Evolutionary conservation across 2,888 invertebrate species (phyloP).

Genomic region (Abscondita cerata): DNA sequence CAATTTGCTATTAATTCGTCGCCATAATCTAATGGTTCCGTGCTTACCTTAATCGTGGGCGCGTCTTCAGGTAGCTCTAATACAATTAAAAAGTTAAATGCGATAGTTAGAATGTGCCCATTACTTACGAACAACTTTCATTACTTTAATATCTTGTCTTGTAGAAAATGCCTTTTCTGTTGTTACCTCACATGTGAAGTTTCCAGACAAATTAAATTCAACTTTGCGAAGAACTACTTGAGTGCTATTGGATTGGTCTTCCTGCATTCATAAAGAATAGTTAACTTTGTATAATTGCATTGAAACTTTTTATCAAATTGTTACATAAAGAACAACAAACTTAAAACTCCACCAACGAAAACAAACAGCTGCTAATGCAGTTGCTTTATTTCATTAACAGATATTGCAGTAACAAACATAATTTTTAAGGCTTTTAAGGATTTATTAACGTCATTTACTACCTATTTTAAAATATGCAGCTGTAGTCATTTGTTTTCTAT

Average conservation of each 20-base stretch:
- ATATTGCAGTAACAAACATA: not conserved
- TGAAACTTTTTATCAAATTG: not conserved
- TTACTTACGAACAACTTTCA: slow-evolving; percentile 78
- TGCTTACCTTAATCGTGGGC: slow-evolving; percentile 74
- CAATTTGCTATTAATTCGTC: slow-evolving; percentile 80
- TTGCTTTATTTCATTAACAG: not conserved
- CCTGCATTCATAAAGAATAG: slow-evolving; percentile 58
- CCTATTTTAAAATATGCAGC: slow-evolving; percentile 6
- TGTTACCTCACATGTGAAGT: slow-evolving; percentile 82
- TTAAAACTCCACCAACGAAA: not conserved
- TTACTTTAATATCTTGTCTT: slow-evolving; percentile 67
- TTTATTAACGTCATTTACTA: not conserved
- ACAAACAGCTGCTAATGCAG: slow-evolving; percentile 3
- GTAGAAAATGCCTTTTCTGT: slow-evolving; percentile 74
- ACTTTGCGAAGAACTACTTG: slow-evolving; percentile 75
- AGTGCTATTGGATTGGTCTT: slow-evolving; percentile 73
- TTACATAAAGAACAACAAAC: not conserved
- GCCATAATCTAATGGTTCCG: slow-evolving; percentile 76
- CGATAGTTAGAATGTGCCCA: not conserved
- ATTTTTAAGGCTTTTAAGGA: not conserved
- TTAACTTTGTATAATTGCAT: not conserved
- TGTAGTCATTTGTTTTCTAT: slow-evolving; percentile 4
- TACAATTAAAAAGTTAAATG: slow-evolving; percentile 3
- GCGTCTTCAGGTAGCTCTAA: slow-evolving; percentile 74
- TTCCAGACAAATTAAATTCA: slow-evolving; percentile 74